Evolutionary conservation across 37 sponge, comb jelly and placozoan species (phyloP), one percentile per base, ranked within the genome.

Genomic region (Cladorhizidae sp.): DNA sequence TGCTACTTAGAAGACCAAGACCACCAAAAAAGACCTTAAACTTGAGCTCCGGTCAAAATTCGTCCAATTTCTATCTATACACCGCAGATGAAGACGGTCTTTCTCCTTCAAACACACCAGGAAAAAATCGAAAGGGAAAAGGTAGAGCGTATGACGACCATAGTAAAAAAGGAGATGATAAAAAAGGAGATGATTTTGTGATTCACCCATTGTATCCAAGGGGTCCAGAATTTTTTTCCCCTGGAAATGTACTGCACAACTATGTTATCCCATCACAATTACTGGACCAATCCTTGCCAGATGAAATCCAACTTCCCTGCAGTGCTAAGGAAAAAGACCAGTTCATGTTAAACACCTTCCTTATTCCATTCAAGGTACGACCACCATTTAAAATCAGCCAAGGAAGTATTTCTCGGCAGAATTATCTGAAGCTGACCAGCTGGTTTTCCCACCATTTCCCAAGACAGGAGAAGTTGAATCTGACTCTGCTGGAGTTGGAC

Each of bases 381-480:
- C 20, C 20, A 8, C 20, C 6, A 61, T 21, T 22, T 28, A 17
- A 45, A 6, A 32, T 49, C 26, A 20, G 50, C 3, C 41, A 39
- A 39, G 55, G 26, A 57, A 54, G 37, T 23, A 50, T 93, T 9
- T 90, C 94, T 28, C 71, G 78, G 31, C 80, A 93, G 72, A 93
- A 86, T 62, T 93, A 93, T 59, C 55, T 63, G 25, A 93, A 89
- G 51, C 40, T 93, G 54, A 90, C 91, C 40, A 58, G 91, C 23
- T 90, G 91, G 94, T 89, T 89, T 83, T 79, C 91, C 32, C 61
- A 76, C 8, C 65, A 93, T 23, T 72, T 83, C 29, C 89, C 93
- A 21, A 79, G 25, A 54, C 93, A 92, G 49, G 77, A 88, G 28
- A 59, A 42, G 8, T 8, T 88, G 2, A 84, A 87, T 28, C 80